phyloP scores from a whole-genome alignment of 2,888 invertebrate genomes.

The Branchellion lobata region DNA sequence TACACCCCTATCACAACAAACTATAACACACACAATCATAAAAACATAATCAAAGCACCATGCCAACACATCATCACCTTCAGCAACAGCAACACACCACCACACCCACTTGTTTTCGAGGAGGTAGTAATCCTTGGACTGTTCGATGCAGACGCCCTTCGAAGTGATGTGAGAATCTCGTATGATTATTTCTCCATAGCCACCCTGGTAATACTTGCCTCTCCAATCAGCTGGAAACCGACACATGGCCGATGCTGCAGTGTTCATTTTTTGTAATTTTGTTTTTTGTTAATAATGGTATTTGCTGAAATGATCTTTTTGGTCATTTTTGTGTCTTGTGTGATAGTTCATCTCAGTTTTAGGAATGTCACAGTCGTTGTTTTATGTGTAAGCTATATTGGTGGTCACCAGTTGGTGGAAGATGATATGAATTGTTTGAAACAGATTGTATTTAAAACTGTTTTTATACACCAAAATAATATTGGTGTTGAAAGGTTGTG shows the following conservation, averaged over 20 bases:
- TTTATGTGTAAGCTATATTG: too few relatives aligned
- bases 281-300: background rate
- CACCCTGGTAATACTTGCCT: slow-evolving; percentile 48
- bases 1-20: background rate
- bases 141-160: slow-evolving; percentile 47
- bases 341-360: too few relatives aligned
- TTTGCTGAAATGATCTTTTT: too few relatives aligned
- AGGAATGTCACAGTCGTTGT: too few relatives aligned
- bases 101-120: slow-evolving; percentile 48
- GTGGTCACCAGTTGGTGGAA: too few relatives aligned
- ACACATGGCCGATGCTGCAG: slow-evolving; percentile 27
- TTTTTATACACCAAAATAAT: too few relatives aligned
- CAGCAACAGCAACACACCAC: background rate
- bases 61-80: too few relatives aligned
- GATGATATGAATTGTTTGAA: too few relatives aligned
- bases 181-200: slow-evolving; percentile 47
- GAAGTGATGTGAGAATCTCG: slow-evolving; percentile 38
- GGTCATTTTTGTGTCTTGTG: too few relatives aligned
- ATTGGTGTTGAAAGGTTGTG: too few relatives aligned
- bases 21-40: background rate
- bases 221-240: slow-evolving; percentile 47
- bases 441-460: too few relatives aligned
- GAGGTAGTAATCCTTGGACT: slow-evolving; percentile 47
- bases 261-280: background rate
- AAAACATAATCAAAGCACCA: too few relatives aligned